phyloP scores from a whole-genome alignment of 1,140 invertebrate species.

The Diachasma alloeum region DNA sequence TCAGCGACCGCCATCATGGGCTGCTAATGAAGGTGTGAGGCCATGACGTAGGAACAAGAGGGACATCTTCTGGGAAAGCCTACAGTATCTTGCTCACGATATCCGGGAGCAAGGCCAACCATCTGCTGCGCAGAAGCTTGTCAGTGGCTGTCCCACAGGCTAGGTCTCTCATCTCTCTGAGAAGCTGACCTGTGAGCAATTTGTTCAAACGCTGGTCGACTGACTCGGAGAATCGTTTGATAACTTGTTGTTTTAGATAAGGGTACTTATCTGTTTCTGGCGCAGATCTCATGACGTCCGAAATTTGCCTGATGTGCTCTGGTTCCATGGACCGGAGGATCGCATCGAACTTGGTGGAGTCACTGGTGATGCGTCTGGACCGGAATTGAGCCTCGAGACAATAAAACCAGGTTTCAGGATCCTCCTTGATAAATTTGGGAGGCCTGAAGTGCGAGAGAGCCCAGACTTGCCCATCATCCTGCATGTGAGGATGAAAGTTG shows the following conservation, averaged over 20 bases:
- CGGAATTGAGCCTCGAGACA: too few relatives aligned
- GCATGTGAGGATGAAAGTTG: too few relatives aligned
- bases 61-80: neutral
- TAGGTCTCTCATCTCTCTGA: slow-evolving; percentile 35
- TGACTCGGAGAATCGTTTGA: slow-evolving; percentile 38
- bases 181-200: slow-evolving; percentile 39
- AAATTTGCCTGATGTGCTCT: neutral
- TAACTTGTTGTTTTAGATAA: slow-evolving; percentile 29
- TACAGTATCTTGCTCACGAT: slow-evolving; percentile 9
- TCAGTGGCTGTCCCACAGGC: slow-evolving; percentile 28
- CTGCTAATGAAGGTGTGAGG: neutral
- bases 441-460: too few relatives aligned
- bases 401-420: too few relatives aligned
- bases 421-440: too few relatives aligned
- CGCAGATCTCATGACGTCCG: slow-evolving; percentile 17
- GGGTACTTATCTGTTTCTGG: slow-evolving; percentile 25
- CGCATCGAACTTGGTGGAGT: too few relatives aligned
- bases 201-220: slow-evolving; percentile 39
- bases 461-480: too few relatives aligned
- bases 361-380: too few relatives aligned
- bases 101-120: slow-evolving; percentile 35
- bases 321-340: too few relatives aligned
- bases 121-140: slow-evolving; percentile 33
- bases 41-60: neutral
- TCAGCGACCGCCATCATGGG: neutral